Conservation (phyloP, 2,888 invertebrate genomes). For the Mycalesis mineus region DNA sequence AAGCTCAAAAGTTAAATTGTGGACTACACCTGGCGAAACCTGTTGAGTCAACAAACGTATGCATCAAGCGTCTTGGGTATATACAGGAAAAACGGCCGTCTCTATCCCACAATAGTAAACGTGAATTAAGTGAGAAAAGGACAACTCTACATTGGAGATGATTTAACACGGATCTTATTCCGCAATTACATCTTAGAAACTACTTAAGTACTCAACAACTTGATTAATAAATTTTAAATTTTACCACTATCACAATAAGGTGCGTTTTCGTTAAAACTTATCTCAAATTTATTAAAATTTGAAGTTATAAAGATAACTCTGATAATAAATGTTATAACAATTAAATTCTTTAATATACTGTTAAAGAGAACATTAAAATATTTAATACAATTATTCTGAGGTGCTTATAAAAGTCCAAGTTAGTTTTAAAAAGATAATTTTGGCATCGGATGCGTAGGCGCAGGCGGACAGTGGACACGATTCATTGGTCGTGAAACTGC, state of each 20-base stretch:
- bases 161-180: conserved; percentile 47
- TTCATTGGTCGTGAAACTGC: conserved; percentile 67
- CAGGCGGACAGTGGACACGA: conserved; percentile 70
- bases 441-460: conserved; percentile 58
- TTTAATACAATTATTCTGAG: no score
- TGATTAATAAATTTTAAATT: conserved; percentile 36
- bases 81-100: conserved; percentile 40
- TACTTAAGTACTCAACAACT: conserved; percentile 22
- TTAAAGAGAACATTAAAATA: no score
- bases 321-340: conserved; percentile 1
- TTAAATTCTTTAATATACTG: background rate
- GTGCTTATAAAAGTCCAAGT: no score
- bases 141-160: conserved; percentile 41
- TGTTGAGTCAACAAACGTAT: conserved; percentile 70
- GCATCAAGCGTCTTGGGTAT: conserved; percentile 43
- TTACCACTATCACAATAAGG: conserved; percentile 29
- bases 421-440: conserved; percentile 41
- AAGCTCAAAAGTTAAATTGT: conserved; percentile 42
- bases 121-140: conserved; percentile 36
- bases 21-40: conserved; percentile 54
- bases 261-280: conserved; percentile 42
- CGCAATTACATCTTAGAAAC: conserved; percentile 21
- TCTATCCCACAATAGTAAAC: conserved; percentile 39
- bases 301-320: conserved; percentile 27
- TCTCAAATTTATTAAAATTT: conserved; percentile 49